Conservation (phyloP, 2,888 invertebrate species). For the Andrena camellia region DNA sequence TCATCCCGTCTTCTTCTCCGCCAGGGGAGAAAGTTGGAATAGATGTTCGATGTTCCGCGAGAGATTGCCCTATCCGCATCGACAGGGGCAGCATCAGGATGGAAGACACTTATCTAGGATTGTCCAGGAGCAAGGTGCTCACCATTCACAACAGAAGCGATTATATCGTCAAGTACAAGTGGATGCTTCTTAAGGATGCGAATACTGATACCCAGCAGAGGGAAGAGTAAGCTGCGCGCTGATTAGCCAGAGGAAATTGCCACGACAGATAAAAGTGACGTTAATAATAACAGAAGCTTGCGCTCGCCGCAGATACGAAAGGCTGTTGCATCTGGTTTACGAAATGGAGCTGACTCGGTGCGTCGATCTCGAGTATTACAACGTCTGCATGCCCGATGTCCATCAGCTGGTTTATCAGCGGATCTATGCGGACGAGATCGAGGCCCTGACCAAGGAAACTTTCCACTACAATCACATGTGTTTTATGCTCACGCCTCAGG, state of each 20-base stretch:
- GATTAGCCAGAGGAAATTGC: background rate
- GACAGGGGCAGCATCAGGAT: constrained; percentile 86
- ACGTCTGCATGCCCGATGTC: constrained; percentile 69
- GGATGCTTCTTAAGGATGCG: constrained; percentile 86
- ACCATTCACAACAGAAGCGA: constrained; percentile 87
- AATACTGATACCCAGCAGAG: constrained; percentile 83
- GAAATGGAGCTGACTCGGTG: constrained; percentile 63
- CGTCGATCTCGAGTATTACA: constrained; percentile 71
- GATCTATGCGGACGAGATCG: constrained; percentile 84
- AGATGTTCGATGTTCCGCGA: constrained; percentile 84
- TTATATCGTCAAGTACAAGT: constrained; percentile 86
- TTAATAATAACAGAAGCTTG: background rate
- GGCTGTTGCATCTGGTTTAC: constrained; percentile 65
- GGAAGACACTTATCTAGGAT: constrained; percentile 87
- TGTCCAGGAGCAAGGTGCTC: constrained; percentile 86
- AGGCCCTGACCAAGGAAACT: constrained; percentile 77
- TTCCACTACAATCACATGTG: constrained; percentile 80
- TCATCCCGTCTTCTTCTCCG: background rate
- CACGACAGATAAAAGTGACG: no score
- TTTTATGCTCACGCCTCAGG: constrained; percentile 87
- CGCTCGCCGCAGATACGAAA: constrained; percentile 59
- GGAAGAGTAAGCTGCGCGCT: constrained; percentile 67
- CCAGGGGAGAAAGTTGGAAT: constrained; percentile 86
- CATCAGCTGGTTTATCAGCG: constrained; percentile 83
- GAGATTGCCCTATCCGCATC: constrained; percentile 86